A percentile compares a stretch with the other conserved stretches of the same genome.
These are phyloP conservation scores for Nansenia antarctica DNA, from an alignment of 2,113 vertebrate species.

Conservation along the genomic window DNA sequence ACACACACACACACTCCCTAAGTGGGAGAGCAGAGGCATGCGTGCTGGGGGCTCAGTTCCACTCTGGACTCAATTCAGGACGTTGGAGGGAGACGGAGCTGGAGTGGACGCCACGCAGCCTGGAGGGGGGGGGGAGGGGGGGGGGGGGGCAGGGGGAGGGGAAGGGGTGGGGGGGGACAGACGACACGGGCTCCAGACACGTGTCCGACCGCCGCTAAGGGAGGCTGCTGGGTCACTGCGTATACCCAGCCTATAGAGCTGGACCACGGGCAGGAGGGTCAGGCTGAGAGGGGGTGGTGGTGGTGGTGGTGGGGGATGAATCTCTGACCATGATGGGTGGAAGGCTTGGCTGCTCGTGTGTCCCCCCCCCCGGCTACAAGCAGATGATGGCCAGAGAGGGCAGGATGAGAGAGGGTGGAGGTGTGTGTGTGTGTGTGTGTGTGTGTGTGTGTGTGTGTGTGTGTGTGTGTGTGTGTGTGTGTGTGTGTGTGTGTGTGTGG, in stretches of 20 bases:
- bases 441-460: too few relatives aligned
- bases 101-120: background rate
- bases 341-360: too few relatives aligned
- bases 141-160: background rate
- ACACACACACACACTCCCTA: background rate
- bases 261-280: too few relatives aligned
- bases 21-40: background rate
- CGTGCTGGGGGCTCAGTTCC: background rate
- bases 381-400: too few relatives aligned
- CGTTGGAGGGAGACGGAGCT: background rate
- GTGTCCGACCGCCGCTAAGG: background rate
- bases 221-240: background rate
- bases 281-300: too few relatives aligned
- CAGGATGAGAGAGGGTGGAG: background rate
- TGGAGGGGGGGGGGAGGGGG: background rate
- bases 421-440: too few relatives aligned
- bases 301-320: too few relatives aligned
- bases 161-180: slow-evolving; percentile 1
- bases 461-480: too few relatives aligned
- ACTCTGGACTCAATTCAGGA: slow-evolving; percentile 7
- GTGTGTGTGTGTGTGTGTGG: too few relatives aligned
- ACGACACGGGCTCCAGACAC: background rate
- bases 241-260: background rate
- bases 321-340: too few relatives aligned
- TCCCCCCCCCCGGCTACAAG: too few relatives aligned